Evolutionary conservation across 2,888 invertebrate species (phyloP), one percentile per base, ranked within the genome.

Genomic region (Limenitis camilla): DNA sequence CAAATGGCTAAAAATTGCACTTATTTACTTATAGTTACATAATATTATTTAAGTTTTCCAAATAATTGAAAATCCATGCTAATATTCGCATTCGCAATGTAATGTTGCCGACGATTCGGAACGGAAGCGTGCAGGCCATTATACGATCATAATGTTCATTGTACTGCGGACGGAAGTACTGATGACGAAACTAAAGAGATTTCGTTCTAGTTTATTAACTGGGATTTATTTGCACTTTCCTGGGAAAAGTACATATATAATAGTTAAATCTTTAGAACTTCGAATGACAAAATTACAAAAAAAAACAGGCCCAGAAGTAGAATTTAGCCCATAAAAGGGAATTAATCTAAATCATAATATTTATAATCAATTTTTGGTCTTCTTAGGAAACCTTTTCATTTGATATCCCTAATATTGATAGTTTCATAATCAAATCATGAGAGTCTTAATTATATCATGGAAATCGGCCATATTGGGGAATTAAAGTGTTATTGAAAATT

Each of bases 181-280:
- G 40, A 40, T 40, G 36, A 49, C 38, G 41, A 46, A 29, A 42
- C 7, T 11, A 49, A 49, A 48, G 33, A 29, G 35, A 49, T 42
- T 36, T 42, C 30, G 28, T n/a, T 41, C 35, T 35, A 4, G 36
- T 36, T 6, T 30, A 33, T 42, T 6, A 43, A 41, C 31, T 41
- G 41, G 31, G 30, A 11, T 41, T 41, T 40, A 40, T 40, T 40
- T 9, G 10, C 40, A 29, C 5, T 40, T 40, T 40, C 28, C 40
- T 40, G 28, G 27, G 32, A 32, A 19, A 35, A 10, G 35, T 35
- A 35, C n/a, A 35, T n/a, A 5, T 5, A n/a, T 35, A 10, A 35
- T 35, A 35, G 9, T 35, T 35, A 1, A n/a, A 9, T 10, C 9
- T 35, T 35, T 9, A n/a, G n/a, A n/a, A n/a, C n/a, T n/a, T n/a